These are phyloP conservation scores for Myodes glareolus DNA, from an alignment of 2,113 vertebrate genomes.

Conservation along the genomic window DNA sequence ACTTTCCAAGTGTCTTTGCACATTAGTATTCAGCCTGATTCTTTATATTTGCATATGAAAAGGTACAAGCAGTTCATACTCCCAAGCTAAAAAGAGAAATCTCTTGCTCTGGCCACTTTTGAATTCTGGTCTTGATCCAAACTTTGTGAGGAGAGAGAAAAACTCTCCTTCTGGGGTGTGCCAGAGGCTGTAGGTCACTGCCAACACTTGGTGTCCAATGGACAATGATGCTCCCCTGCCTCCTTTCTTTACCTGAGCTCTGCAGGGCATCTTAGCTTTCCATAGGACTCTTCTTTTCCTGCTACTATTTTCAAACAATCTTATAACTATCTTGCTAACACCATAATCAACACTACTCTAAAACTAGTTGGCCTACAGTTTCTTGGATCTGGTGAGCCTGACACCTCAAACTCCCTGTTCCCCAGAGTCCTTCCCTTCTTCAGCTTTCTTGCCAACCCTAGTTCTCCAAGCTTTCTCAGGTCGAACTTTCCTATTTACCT, in stretches of 20 bases:
- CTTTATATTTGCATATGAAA: slow-evolving; percentile 78
- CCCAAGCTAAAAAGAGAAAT: slow-evolving; percentile 60
- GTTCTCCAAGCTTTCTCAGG: background rate
- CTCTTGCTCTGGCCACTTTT: slow-evolving; percentile 57
- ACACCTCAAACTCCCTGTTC: background rate
- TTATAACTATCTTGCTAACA: background rate
- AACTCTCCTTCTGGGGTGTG: background rate
- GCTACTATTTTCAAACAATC: background rate
- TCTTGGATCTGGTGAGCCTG: background rate
- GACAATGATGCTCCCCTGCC: background rate
- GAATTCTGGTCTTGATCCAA: slow-evolving; percentile 67
- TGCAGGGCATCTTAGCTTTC: background rate
- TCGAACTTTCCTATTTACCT: background rate
- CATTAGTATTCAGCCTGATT: slow-evolving; percentile 69
- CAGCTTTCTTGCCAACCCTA: background rate
- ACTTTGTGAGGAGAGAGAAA: slow-evolving; percentile 59
- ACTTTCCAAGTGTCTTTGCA: slow-evolving; percentile 61
- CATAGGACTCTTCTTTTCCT: background rate
- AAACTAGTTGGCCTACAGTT: background rate
- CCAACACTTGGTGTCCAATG: background rate
- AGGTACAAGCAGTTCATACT: slow-evolving; percentile 53
- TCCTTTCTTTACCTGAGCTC: background rate
- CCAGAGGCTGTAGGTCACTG: background rate
- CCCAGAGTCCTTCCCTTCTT: background rate
- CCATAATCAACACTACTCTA: background rate